phyloP scores from a whole-genome alignment of 2,888 invertebrate species.

The Nipponacmea schrenckii region DNA sequence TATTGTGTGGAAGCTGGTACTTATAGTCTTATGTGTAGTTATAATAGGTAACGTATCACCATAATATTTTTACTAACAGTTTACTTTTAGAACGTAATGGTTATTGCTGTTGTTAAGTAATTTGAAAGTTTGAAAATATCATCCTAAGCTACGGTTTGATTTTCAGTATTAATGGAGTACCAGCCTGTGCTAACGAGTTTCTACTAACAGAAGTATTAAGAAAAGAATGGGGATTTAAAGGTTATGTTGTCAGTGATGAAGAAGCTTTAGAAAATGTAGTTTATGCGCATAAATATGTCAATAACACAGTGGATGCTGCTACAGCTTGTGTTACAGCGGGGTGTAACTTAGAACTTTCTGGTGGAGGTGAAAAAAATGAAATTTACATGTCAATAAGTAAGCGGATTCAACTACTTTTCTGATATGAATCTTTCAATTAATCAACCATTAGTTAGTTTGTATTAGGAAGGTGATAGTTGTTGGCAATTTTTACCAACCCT shows the following conservation, averaged over 20 bases:
- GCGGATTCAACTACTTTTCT: neutral
- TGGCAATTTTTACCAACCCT: too few relatives aligned
- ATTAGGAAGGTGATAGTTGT: too few relatives aligned
- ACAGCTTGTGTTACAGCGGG: slow-evolving; percentile 28
- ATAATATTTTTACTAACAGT: too few relatives aligned
- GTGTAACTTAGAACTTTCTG: slow-evolving; percentile 18
- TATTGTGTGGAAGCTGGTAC: slow-evolving; percentile 61
- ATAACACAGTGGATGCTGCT: slow-evolving; percentile 19
- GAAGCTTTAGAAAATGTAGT: slow-evolving; percentile 37
- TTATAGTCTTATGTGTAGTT: slow-evolving; percentile 63
- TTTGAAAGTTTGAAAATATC: too few relatives aligned
- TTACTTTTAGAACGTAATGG: too few relatives aligned
- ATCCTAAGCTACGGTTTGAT: too few relatives aligned
- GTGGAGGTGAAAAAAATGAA: neutral
- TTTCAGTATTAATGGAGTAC: slow-evolving; percentile 44
- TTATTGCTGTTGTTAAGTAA: too few relatives aligned
- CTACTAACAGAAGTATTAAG: slow-evolving; percentile 43
- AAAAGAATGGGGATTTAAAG: slow-evolving; percentile 42
- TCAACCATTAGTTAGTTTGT: too few relatives aligned
- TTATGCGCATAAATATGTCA: slow-evolving; percentile 25
- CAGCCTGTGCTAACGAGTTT: slow-evolving; percentile 44
- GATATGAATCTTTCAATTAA: too few relatives aligned
- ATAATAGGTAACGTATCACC: slow-evolving; percentile 47
- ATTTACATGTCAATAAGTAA: neutral
- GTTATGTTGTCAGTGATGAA: slow-evolving; percentile 45